Evolutionary conservation across 2,888 invertebrate species (phyloP), one percentile per base, ranked within the genome.

Genomic region (Cabera pusaria): DNA sequence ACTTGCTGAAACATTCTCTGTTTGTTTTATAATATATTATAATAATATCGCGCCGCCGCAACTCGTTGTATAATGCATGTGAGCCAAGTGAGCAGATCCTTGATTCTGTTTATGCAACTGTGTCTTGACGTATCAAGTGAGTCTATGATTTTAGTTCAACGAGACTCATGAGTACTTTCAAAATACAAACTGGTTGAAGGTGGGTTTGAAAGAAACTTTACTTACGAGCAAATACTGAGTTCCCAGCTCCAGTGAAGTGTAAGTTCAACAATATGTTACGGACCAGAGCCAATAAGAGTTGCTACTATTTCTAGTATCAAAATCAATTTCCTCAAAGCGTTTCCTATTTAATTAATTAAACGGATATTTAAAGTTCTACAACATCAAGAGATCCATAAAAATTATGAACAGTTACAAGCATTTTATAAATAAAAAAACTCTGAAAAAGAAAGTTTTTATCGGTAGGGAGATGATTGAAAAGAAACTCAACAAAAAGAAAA

Each of bases 391-490:
- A 6, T 8, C n/a, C 17, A 26, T 17, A 24, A 16, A 27, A 31
- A 23, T 22, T 19, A 19, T n/a, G 12, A 32, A 38, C 19, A 29
- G 22, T n/a, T n/a, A n/a, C n/a, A n/a, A n/a, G n/a, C n/a, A n/a
- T n/a, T n/a, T n/a, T 31, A 14, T 14, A 14, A 3, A 4, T 14
- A 14, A 39, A 36, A 43, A 28, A 33, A 38, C 31, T 29, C 36
- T 32, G 22, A 10, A 33, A 17, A 33, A 33, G 38, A 41, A 47
- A 43, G 20, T 38, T 35, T 44, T 44, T 44, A 37, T 43, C 38
- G 38, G 27, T 23, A 24, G 32, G 44, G 35, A 39, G 38, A 44
- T 39, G 44, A 44, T 44, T 39, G 44, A 44, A 44, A 39, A 40
- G 37, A 41, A 41, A 45, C 40, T 37, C 36, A 8, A 14, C 19